Evolutionary conservation across 2,888 invertebrate species (phyloP).

Genomic region (Eristalis intricaria): DNA sequence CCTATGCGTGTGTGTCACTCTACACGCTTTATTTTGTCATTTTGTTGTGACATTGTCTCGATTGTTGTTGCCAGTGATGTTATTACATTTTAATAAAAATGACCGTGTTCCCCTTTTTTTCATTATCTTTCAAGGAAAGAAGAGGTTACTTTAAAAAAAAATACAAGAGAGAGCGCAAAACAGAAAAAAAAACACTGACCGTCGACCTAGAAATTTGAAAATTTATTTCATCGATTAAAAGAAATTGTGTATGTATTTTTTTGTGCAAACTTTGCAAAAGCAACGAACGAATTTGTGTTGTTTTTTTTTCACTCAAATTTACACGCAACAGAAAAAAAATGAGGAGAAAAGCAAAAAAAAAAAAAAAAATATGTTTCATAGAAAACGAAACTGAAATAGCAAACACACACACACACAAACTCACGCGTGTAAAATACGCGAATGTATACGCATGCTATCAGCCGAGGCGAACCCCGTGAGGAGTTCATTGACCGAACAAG

Average conservation of each 20-base stretch:
- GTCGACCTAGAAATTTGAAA: slow-evolving; percentile 71
- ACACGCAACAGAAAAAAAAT: slow-evolving; percentile 8
- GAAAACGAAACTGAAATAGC: slow-evolving; percentile 80
- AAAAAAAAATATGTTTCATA: slow-evolving; percentile 73
- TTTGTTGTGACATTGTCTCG: too few species aligned
- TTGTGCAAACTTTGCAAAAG: background rate
- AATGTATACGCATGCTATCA: slow-evolving; percentile 63
- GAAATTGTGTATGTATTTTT: slow-evolving; percentile 17
- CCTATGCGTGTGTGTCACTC: background rate
- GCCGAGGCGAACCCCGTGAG: slow-evolving; percentile 54
- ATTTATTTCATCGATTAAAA: slow-evolving; percentile 66
- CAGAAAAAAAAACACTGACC: slow-evolving; percentile 45
- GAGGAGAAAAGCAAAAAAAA: slow-evolving; percentile 26
- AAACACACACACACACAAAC: slow-evolving; percentile 40
- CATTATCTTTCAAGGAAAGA: slow-evolving; percentile 81
- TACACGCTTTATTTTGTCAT: too few species aligned
- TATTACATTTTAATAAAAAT: slow-evolving; percentile 78
- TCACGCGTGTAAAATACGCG: slow-evolving; percentile 15
- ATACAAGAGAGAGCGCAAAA: background rate
- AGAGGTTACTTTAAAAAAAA: slow-evolving; percentile 65
- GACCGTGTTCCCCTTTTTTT: slow-evolving; percentile 79
- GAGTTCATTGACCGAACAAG: slow-evolving; percentile 77
- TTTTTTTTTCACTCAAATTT: background rate
- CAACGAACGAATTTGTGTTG: background rate
- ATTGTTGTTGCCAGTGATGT: slow-evolving; percentile 21